Evolutionary conservation across 2,888 invertebrate species (phyloP).

Genomic region (Doris montereyensis): DNA sequence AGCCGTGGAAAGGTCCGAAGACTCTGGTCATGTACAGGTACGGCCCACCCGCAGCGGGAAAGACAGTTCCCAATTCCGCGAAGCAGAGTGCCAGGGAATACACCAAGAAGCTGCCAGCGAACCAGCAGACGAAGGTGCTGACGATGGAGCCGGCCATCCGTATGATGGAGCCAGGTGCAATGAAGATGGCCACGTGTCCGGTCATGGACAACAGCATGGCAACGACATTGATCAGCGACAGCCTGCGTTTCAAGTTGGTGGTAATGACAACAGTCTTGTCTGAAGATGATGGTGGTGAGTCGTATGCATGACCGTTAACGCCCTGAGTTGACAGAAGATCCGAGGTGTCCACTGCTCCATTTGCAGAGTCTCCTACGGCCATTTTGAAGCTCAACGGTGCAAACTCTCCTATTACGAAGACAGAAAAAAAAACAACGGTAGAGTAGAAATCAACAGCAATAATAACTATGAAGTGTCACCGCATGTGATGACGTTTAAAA

Average conservation of each 20-base stretch:
- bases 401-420: no score
- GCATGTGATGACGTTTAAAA: no score
- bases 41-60: constrained; percentile 85
- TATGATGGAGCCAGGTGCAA: constrained; percentile 95
- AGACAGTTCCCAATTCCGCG: constrained; percentile 85
- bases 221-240: constrained; percentile 42
- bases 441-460: no score
- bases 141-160: constrained; percentile 89
- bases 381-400: no score
- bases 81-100: constrained; percentile 77
- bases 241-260: constrained; percentile 12
- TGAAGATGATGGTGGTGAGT: no score
- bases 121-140: constrained; percentile 94
- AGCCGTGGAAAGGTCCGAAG: constrained; percentile 73
- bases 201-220: constrained; percentile 44
- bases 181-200: constrained; percentile 81
- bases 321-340: no score
- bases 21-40: constrained; percentile 78
- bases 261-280: no score
- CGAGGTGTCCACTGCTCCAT: no score
- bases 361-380: no score
- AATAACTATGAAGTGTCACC: no score
- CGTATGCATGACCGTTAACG: no score
- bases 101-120: constrained; percentile 87
- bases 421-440: no score